Base-by-base conservation (phyloP, 2,797 vertebrate genomes). In the Chelmon rostratus region DNA sequence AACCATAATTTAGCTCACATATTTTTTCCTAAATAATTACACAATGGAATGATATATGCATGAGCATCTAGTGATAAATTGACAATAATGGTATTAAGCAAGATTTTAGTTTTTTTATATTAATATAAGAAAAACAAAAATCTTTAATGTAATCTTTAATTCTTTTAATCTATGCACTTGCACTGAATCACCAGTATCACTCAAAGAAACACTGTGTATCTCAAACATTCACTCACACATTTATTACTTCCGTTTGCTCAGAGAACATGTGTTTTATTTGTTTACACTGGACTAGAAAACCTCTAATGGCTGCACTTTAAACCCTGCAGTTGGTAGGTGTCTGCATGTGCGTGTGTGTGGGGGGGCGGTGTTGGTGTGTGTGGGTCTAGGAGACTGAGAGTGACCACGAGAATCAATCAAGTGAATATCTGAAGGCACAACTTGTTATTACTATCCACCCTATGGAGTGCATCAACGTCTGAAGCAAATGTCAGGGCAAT, bases 271-370 rank as follows among this genome's bases (percentile, higher is more conserved):
- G 74, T 74, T 77, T 79, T 2, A 68, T 58, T 9, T 86, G 73
- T 84, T 78, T 73, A 68, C 74, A 53, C 42, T 59, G 53, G 67
- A 75, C n/a, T 13, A 64, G 50, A 71, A 73, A 83, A 65, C 69
- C 79, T 75, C 76, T 90, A 78, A 86, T 86, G 76, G 68, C 67
- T 76, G 79, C 85, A 89, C 83, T 87, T 86, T 73, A 80, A 65
- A 78, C 59, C 64, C 73, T 46, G 19, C 33, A 35, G 67, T 74
- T 63, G 40, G 8, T 56, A 0, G 47, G 5, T 46, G 49, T 35
- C 2, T 68, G 56, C 5, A 5, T 2, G 6, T 47, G 50, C 23
- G 44, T 28, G n/a, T 38, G 44, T 50, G 68, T 44, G 57, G 58
- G 42, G 75, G 64, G 54, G n/a, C n/a, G n/a, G 62, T 13, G 13